Base-by-base conservation (phyloP, 1,140 invertebrate genomes). In the Drosophila serrata region DNA sequence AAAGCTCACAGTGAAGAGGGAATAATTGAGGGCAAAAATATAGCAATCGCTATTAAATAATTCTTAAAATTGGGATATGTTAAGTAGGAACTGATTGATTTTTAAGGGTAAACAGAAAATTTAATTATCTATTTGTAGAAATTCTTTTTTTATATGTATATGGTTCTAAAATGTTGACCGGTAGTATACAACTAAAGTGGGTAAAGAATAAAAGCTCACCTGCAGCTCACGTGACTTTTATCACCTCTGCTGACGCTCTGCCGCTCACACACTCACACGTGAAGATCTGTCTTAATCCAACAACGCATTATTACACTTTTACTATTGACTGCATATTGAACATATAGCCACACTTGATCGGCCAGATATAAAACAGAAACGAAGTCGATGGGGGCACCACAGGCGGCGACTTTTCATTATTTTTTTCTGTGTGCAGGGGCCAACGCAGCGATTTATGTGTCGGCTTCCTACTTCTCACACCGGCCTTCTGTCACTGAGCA, bases 391-490 rank as follows among this genome's bases (percentile, higher is more conserved):
- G 33, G 45, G 24, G 45, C 58, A 65, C 68, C 61, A 63, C 37
- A 19, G 42, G 69, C 59, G 59, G 53, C 53, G 33, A 42, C 24
- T 49, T 27, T 24, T 31, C 7, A 45, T 42, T 24, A n/a, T 24
- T 24, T 24, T 27, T 19, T 29, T 43, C n/a, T 11, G 17, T 13
- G 17, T 63, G 15, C 68, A 45, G 40, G 43, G 69, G 55, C 74
- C 74, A 76, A 76, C 73, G 74, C 73, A 76, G 46, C 55, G 74
- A 59, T 67, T 59, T 72, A 29, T 72, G 53, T 22, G 45, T 39
- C 33, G 8, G 39, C 27, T 45, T 62, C 17, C 39, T 0, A 22
- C 51, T 37, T 33, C 15, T 42, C 8, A 42, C 35, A 24, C 6
- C 29, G 62, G 15, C 43, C 33, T 48, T 68, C 72, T 45, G 39